Evolutionary conservation across 2,113 vertebrate genomes (phyloP), one percentile per base, ranked within the genome.

Genomic region (Bagarius yarrelli): DNA sequence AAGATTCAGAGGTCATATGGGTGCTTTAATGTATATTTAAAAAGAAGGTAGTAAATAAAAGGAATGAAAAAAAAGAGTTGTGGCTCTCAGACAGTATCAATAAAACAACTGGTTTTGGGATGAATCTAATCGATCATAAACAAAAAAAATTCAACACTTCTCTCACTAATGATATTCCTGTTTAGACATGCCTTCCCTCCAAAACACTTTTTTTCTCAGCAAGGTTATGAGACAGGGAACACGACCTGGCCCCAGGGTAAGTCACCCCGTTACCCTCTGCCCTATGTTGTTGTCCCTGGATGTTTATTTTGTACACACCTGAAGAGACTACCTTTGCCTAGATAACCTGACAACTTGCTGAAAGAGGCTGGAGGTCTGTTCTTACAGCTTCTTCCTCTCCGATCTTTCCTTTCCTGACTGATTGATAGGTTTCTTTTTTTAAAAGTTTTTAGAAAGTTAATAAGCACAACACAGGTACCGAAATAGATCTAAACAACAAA

Each of bases 261-360:
- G 87, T 87, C 87, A 87, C 61, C 77, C 66, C 30, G 71, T 79
- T 27, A 57, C 64, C 66, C 56, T 63, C 61, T 64, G 36, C 23
- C 15, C 9, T 76, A 0, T 21, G 34, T 61, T 76, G 81, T 89
- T 76, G 81, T 80, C 53, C 70, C 83, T 87, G 85, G 85, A 85
- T 88, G 89, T 91, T 90, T 93, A 91, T 93, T 93, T 93, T 92
- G 91, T 92, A 92, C 85, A 92, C 91, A 93, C 91, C 91, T 93
- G 90, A 90, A 88, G 85, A 88, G 53, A 84, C 86, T 86, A 79
- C 87, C 80, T 87, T 85, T 64, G n/a, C 76, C 71, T 40, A 79
- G 87, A 87, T 90, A 87, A 75, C 40, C 85, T 90, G 88, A 90
- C 88, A 86, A 85, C 83, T 85, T 80, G 89, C 70, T 85, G 87